Base-by-base conservation (phyloP, 2,888 invertebrate genomes). In the Pachycephus smyrnensis region DNA sequence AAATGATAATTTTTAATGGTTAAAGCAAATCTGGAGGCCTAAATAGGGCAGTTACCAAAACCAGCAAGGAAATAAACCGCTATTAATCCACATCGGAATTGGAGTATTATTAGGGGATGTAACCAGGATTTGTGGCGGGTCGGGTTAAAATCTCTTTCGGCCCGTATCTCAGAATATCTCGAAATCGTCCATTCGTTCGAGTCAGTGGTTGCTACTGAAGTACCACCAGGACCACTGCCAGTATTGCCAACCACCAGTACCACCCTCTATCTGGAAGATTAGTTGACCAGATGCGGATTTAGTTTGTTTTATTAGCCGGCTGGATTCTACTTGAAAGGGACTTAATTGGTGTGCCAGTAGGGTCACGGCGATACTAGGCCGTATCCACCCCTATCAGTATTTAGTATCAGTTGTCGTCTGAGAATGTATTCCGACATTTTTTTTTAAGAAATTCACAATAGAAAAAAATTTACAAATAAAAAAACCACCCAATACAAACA, bases 61-160 rank as follows among this genome's bases (percentile, higher is more conserved):
- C 71, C 71, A 77, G 78, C 76, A 80, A 80, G 88, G 87, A 87
- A 89, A 89, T 91, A 90, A 91, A 90, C 88, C 89, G 84, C 89
- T 88, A 91, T 91, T 91, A 91, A 91, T 91, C 91, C 91, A 90
- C 89, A 91, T 89, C 87, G 90, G 90, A 90, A 91, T 91, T 91
- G 91, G 55, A 91, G 91, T 91, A 90, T 90, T 90, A 90, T 90
- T 90, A 89, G 88, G 89, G 91, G 89, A 89, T 88, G 88, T 88
- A 89, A 82, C 85, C 83, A 84, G 91, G 91, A 91, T 91, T 91
- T 90, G 88, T 85, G 87, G 87, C 84, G 84, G 87, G 86, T 88
- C 89, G 88, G 89, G 89, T 89, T 90, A 88, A 90, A 91, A 89
- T 89, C 90, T 88, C 89, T 87, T 86, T 85, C 84, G 84, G 81